A percentile compares a stretch with the other conserved stretches of the same genome.
Evolutionary conservation across 2,113 vertebrate species (phyloP).

Genomic region (Rhinogobius similis): DNA sequence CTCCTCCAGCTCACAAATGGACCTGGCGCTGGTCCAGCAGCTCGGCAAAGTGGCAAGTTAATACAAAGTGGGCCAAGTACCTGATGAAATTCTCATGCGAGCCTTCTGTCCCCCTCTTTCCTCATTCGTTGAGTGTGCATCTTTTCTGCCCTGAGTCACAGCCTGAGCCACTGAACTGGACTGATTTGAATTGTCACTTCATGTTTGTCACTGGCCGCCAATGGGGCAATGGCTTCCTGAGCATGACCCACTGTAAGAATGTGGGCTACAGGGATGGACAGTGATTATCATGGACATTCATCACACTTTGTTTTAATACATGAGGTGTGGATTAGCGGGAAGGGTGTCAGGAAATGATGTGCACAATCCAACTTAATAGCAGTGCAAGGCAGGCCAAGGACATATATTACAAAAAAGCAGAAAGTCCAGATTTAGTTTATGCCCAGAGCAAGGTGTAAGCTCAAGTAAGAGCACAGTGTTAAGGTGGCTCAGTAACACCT

Average conservation of each 20-base stretch:
- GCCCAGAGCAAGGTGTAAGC: conserved; percentile 27
- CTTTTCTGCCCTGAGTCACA: conserved; percentile 59
- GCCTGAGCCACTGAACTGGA: conserved; percentile 55
- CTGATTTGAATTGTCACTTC: conserved; percentile 67
- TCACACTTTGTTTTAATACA: conserved; percentile 34
- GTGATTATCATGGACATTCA: conserved; percentile 26
- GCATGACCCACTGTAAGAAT: conserved; percentile 37
- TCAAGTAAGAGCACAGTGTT: conserved; percentile 12
- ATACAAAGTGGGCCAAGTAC: conserved; percentile 33
- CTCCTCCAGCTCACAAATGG: conserved; percentile 64
- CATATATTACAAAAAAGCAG: conserved; percentile 9
- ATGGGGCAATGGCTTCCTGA: conserved; percentile 47
- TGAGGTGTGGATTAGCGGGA: conserved; percentile 35
- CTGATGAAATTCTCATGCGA: conserved; percentile 26
- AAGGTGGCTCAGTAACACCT: not conserved
- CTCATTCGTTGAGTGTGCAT: conserved; percentile 32
- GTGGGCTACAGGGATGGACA: conserved; percentile 40
- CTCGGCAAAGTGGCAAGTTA: conserved; percentile 48
- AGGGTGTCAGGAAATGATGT: conserved; percentile 28
- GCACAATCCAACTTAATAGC: conserved; percentile 20
- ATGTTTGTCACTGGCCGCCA: conserved; percentile 50
- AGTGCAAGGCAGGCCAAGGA: conserved; percentile 25
- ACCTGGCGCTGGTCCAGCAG: conserved; percentile 47
- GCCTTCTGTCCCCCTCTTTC: not conserved
- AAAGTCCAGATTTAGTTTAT: conserved; percentile 24